These are phyloP conservation scores for Labeo catla DNA, from an alignment of 2,113 vertebrate species.

Conservation along the genomic window DNA sequence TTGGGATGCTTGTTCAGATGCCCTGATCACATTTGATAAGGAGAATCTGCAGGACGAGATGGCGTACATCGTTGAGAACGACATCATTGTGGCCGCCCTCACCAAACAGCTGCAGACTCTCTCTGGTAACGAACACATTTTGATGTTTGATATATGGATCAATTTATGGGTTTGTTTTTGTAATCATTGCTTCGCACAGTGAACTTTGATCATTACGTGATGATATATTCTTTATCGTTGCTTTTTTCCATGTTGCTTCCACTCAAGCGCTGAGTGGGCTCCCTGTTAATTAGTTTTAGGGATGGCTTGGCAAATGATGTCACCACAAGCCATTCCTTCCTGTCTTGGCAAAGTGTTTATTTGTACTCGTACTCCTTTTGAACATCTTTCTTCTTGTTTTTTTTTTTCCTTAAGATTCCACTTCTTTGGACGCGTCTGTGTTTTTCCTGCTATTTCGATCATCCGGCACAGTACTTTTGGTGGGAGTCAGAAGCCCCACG, in stretches of 20 bases:
- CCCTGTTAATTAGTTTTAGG: constrained; percentile 54
- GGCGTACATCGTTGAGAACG: constrained; percentile 96
- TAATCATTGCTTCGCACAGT: background rate
- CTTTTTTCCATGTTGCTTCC: constrained; percentile 12
- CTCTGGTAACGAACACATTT: constrained; percentile 76
- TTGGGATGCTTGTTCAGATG: constrained; percentile 98
- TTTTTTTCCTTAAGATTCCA: constrained; percentile 64
- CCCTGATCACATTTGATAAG: constrained; percentile 95
- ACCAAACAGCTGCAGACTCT: constrained; percentile 87
- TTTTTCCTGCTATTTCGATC: constrained; percentile 73
- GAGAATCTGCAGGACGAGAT: constrained; percentile 89
- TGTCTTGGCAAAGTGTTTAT: constrained; percentile 66
- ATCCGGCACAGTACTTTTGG: constrained; percentile 64
- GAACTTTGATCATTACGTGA: background rate
- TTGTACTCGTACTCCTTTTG: constrained; percentile 61
- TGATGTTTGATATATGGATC: constrained; percentile 27
- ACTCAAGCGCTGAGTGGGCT: constrained; percentile 43
- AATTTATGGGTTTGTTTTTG: constrained; percentile 27
- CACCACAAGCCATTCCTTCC: constrained; percentile 68
- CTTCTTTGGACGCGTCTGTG: constrained; percentile 64
- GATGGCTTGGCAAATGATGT: constrained; percentile 61
- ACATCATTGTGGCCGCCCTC: constrained; percentile 89
- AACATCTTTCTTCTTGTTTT: constrained; percentile 51
- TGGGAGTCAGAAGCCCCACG: constrained; percentile 51
- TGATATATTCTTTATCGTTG: background rate